Conservation (phyloP, 1,140 invertebrate genomes). For the Ptiloglossa arizonensis region DNA sequence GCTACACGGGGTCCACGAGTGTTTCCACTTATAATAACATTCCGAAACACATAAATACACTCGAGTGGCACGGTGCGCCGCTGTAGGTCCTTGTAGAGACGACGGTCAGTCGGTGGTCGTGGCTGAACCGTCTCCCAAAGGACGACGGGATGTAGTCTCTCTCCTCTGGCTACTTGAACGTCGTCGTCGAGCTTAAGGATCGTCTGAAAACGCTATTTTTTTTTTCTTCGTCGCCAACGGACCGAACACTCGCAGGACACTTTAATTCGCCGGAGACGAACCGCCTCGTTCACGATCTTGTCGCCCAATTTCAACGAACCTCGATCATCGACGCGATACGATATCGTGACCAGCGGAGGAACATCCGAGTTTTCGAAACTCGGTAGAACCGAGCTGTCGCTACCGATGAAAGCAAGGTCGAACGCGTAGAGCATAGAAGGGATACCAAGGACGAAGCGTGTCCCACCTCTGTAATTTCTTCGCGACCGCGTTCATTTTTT, state of each 20-base stretch:
- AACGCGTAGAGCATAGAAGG: too few relatives aligned
- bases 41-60: constrained; percentile 77
- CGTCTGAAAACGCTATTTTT: constrained; percentile 11
- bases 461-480: too few relatives aligned
- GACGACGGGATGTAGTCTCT: constrained; percentile 50
- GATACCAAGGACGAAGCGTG: too few relatives aligned
- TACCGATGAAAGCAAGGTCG: too few relatives aligned
- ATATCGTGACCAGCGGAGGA: too few relatives aligned
- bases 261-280: constrained; percentile 4
- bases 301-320: too few relatives aligned
- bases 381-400: too few relatives aligned
- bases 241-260: background rate
- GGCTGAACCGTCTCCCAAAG: constrained; percentile 61
- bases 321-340: too few relatives aligned
- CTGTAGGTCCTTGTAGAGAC: constrained; percentile 73
- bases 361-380: too few relatives aligned
- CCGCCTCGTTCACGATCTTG: background rate
- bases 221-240: background rate
- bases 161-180: constrained; percentile 48
- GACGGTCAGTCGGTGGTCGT: constrained; percentile 58
- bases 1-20: constrained; percentile 52
- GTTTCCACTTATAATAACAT: constrained; percentile 78
- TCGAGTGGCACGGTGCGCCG: constrained; percentile 68
- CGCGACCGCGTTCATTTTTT: too few relatives aligned
- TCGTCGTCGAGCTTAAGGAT: constrained; percentile 50